Conservation (phyloP, 2,797 vertebrate species). For the Muscicapa striata region DNA sequence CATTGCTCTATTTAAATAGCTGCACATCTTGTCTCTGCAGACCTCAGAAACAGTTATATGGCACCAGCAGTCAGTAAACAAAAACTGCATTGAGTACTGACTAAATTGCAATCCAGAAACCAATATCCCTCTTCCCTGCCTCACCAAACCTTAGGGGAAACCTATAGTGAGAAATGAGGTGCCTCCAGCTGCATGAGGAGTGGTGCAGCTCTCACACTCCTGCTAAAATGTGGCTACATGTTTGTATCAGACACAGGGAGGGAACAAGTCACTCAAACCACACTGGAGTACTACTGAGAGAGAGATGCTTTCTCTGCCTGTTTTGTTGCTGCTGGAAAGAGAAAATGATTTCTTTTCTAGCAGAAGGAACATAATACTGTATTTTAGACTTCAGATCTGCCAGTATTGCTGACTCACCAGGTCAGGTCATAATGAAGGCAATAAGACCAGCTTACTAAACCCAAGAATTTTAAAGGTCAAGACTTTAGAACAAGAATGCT, state of each 20-base stretch:
- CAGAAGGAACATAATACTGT: background rate
- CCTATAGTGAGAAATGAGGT: background rate
- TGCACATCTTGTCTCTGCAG: background rate
- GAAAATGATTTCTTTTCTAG: background rate
- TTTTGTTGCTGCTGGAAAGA: background rate
- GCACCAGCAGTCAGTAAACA: background rate
- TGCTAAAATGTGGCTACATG: rapidly evolving
- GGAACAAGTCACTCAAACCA: background rate
- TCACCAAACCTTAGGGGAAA: background rate
- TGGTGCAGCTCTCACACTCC: background rate
- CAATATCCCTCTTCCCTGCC: background rate
- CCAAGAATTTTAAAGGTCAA: background rate
- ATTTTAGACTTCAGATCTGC: background rate
- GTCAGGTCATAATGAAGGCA: background rate
- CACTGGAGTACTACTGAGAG: background rate
- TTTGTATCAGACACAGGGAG: background rate
- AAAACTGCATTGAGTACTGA: background rate
- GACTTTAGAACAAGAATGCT: background rate
- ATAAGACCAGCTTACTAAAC: background rate
- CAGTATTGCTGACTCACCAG: background rate
- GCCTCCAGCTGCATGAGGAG: background rate
- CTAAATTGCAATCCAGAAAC: background rate
- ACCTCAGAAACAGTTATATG: background rate
- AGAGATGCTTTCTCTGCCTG: background rate
- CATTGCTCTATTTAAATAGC: background rate